Percentiles rank a stretch among this genome's conserved stretches.
Evolutionary conservation across 2,888 invertebrate species (phyloP).

Genomic region (Cephus pygmeus): DNA sequence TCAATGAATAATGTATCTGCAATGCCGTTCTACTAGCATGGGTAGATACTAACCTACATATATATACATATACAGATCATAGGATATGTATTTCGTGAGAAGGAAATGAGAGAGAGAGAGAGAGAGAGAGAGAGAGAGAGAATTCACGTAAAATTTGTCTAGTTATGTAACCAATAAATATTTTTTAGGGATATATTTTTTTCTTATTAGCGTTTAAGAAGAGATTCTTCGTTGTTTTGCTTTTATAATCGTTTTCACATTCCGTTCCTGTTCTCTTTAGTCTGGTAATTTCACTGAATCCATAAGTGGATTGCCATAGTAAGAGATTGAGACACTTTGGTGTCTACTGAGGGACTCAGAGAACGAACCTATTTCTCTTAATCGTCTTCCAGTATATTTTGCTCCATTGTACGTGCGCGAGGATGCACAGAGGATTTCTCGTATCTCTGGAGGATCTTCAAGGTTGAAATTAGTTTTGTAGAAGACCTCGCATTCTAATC

Average conservation of each 20-base stretch:
- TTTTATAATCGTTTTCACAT: background rate
- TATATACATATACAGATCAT: background rate
- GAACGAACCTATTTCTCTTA: background rate
- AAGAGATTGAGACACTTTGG: background rate
- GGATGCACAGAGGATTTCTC: background rate
- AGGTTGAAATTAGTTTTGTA: background rate
- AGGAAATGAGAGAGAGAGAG: background rate
- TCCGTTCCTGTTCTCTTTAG: background rate
- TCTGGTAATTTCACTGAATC: background rate
- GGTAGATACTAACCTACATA: background rate
- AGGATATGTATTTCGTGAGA: background rate
- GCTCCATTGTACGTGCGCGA: background rate
- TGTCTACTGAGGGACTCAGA: background rate
- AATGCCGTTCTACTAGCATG: background rate
- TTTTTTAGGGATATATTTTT: background rate
- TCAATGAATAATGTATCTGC: conserved; percentile 41
- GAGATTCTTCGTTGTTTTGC: background rate
- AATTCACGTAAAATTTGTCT: background rate
- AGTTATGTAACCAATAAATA: background rate
- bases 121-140: background rate
- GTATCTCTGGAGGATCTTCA: background rate
- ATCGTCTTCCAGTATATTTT: background rate
- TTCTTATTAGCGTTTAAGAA: background rate
- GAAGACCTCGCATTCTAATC: background rate
- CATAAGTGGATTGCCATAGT: background rate